These are phyloP conservation scores for Macrostomum lignano DNA, from an alignment of 1,140 invertebrate species.

Conservation along the genomic window DNA sequence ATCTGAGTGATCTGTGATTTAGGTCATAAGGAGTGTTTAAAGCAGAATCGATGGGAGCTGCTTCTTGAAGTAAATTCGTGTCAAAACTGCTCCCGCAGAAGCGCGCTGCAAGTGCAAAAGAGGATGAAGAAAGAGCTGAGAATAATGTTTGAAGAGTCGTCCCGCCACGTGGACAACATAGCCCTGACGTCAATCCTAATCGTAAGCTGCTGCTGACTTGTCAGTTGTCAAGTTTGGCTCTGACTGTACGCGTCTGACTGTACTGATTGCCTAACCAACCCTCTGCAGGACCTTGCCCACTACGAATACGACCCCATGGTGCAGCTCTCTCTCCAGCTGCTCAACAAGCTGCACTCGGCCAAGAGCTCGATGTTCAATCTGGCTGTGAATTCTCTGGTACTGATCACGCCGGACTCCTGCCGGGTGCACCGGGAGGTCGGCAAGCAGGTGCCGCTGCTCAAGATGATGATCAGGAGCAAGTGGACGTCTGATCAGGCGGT, in stretches of 20 bases:
- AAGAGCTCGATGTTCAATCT: background rate
- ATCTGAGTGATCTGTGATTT: too few relatives aligned
- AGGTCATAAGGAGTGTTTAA: too few relatives aligned
- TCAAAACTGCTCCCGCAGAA: slow-evolving; percentile 10
- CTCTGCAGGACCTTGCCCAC: background rate
- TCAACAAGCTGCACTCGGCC: slow-evolving; percentile 16
- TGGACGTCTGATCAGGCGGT: background rate
- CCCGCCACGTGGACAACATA: too few relatives aligned
- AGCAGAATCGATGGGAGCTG: too few relatives aligned
- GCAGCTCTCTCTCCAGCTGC: slow-evolving; percentile 14
- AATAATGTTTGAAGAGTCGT: slow-evolving; percentile 17
- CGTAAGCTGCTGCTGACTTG: too few relatives aligned
- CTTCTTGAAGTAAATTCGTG: slow-evolving; percentile 3
- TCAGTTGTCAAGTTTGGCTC: too few relatives aligned
- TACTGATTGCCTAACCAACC: too few relatives aligned
- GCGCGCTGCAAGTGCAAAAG: slow-evolving; percentile 16
- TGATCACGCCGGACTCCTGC: slow-evolving; percentile 17
- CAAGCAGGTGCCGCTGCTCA: slow-evolving; percentile 14
- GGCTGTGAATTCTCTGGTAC: slow-evolving; percentile 10
- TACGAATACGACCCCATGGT: slow-evolving; percentile 17
- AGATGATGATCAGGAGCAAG: slow-evolving; percentile 9
- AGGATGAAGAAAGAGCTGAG: slow-evolving; percentile 14
- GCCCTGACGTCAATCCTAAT: too few relatives aligned
- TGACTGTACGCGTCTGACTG: too few relatives aligned
- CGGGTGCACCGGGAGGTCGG: slow-evolving; percentile 17